Evolutionary conservation across 2,113 vertebrate genomes (phyloP).

Genomic region (Chitala chitala): DNA sequence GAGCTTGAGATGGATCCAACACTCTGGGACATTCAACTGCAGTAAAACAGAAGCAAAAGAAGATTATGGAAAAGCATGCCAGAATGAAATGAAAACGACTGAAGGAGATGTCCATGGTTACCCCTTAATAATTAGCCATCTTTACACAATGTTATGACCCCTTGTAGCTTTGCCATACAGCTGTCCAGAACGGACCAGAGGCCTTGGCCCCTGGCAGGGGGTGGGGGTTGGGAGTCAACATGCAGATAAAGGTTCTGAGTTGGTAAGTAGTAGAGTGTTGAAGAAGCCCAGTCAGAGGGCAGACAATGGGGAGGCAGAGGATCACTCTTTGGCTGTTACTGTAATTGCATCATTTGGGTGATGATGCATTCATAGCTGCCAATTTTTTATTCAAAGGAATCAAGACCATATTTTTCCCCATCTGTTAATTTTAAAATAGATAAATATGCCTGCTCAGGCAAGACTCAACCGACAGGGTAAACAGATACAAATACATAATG

Average conservation of each 20-base stretch:
- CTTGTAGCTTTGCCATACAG: background rate
- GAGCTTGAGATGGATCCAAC: slow-evolving; percentile 14
- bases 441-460: no score
- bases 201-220: background rate
- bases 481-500: no score
- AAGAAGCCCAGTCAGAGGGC: background rate
- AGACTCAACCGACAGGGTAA: no score
- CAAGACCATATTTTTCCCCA: background rate
- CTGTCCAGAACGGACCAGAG: background rate
- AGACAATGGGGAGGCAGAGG: background rate
- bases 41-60: background rate
- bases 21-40: background rate
- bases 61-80: background rate
- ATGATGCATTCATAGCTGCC: background rate
- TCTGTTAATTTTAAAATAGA: background rate
- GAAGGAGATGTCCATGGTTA: background rate
- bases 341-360: background rate
- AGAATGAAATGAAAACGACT: background rate
- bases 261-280: slow-evolving; percentile 5
- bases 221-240: no score
- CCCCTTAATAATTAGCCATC: background rate
- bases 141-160: background rate
- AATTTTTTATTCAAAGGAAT: background rate
- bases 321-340: slow-evolving; percentile 8
- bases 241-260: background rate